Percentiles rank a stretch among this genome's conserved stretches.
Conservation (phyloP, 2,113 vertebrate genomes). For the Cettia cetti region DNA sequence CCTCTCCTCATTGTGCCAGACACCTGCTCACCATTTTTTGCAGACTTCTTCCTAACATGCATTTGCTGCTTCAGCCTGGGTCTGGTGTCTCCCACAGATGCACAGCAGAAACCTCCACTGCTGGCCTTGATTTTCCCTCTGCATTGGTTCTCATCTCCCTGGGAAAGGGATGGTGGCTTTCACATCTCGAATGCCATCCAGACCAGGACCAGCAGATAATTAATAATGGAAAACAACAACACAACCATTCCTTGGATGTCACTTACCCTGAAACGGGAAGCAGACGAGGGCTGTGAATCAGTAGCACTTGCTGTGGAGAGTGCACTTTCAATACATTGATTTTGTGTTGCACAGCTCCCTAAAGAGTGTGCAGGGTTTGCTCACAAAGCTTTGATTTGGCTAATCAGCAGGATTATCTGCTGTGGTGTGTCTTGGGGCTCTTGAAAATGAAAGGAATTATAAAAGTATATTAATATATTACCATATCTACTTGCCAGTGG, state of each 20-base stretch:
- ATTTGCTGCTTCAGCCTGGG: not conserved
- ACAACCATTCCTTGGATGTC: not conserved
- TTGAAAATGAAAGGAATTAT: conserved; percentile 23
- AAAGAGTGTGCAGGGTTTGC: not conserved
- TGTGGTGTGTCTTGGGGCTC: not conserved
- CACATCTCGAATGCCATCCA: fast-evolving
- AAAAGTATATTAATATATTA: conserved; percentile 1
- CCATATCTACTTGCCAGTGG: not conserved
- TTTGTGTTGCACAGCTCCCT: not conserved
- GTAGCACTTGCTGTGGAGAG: not conserved
- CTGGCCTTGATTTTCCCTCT: not conserved
- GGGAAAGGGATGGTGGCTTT: not conserved
- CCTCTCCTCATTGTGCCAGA: not conserved
- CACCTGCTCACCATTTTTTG: not conserved
- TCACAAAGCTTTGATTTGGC: conserved; percentile 22
- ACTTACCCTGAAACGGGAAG: not conserved
- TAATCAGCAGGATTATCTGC: conserved; percentile 38
- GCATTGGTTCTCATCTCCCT: not conserved
- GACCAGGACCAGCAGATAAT: not conserved
- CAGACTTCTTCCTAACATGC: not conserved
- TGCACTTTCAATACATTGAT: conserved; percentile 2
- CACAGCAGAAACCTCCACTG: not conserved
- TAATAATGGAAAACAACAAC: not conserved
- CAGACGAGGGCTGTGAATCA: not conserved
- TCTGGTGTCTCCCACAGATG: not conserved